phyloP scores from a whole-genome alignment of 2,888 invertebrate genomes.

The Gymnosoma rotundatum region DNA sequence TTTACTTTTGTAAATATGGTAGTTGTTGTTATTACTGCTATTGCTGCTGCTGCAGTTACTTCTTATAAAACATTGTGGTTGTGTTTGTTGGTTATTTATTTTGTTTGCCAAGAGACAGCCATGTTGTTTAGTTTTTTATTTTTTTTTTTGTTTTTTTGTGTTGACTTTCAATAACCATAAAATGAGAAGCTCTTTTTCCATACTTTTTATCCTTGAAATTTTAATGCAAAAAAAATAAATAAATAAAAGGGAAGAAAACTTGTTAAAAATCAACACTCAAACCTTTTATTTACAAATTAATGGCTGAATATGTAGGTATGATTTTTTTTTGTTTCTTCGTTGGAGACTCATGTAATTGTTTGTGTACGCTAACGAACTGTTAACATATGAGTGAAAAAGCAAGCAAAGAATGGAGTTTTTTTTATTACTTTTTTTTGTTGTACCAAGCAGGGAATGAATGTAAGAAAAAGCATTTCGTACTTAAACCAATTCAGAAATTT shows the following conservation, averaged over 20 bases:
- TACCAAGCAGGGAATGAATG: neutral
- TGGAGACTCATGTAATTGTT: conserved; percentile 42
- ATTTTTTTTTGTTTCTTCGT: neutral
- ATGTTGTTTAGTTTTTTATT: conserved; percentile 56
- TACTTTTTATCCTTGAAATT: conserved; percentile 65
- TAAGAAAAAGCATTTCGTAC: conserved; percentile 24
- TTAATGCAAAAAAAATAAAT: conserved; percentile 47
- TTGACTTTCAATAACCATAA: conserved; percentile 50
- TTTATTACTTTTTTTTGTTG: neutral
- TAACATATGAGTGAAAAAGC: conserved; percentile 4
- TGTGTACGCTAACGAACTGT: conserved; percentile 9
- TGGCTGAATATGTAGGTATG: conserved; percentile 54
- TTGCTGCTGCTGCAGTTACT: neutral
- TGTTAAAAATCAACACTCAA: conserved; percentile 67
- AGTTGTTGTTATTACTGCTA: neutral
- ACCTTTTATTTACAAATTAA: conserved; percentile 65
- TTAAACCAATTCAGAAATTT: conserved; percentile 44
- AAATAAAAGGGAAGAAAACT: conserved; percentile 60
- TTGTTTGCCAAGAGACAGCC: conserved; percentile 63
- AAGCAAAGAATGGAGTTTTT: neutral
- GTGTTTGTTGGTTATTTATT: conserved; percentile 30
- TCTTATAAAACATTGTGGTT: neutral
- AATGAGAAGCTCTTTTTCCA: conserved; percentile 55
- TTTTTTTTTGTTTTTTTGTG: neutral
- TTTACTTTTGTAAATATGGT: conserved; percentile 23